Evolutionary conservation across 2,888 invertebrate species (phyloP), one percentile per base, ranked within the genome.

Genomic region (Temnothorax ravouxi): DNA sequence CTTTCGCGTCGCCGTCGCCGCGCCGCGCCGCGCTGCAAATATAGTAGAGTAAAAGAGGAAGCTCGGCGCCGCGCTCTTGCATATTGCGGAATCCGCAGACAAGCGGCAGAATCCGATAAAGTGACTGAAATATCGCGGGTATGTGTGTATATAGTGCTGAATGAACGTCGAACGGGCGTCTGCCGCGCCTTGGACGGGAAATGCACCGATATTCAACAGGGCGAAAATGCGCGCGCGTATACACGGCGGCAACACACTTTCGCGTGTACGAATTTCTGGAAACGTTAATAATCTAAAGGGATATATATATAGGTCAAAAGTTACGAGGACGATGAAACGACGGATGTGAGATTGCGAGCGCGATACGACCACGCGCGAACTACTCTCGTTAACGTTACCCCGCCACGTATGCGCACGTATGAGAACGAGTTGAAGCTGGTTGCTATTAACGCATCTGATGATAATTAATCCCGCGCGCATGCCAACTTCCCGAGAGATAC

Each of bases 261-360:
- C 11, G 47, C 54, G 66, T 25, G 66, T 44, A 5, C 29, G 18
- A 62, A 52, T 67, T 56, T 44, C 61, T n/a, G 56, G 44, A 77
- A 67, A 77, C 29, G 69, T 69, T 77, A 77, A 77, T 77, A 77
- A 77, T 77, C 77, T 56, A 44, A 44, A 25, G 15, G 54, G 56
- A 25, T 25, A 25, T 25, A 25, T 25, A 77, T 77, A 15, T 69
- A 56, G 67, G 67, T 77, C 69, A 67, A 44, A 56, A n/a, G 38
- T 76, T 77, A 56, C 29, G 44, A 29, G n/a, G 13, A 9, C 25
- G 52, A 66, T 77, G 77, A 66, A 75, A 75, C 21, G 62, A 52
- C 62, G 18, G 52, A 5, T 15, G 56, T 13, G 44, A 25, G 21
- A 34, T 34, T 34, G 34, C 34, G 34, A 34, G 34, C 34, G 34